phyloP scores from a whole-genome alignment of 2,888 invertebrate genomes.

The Trichopria drosophilae region DNA sequence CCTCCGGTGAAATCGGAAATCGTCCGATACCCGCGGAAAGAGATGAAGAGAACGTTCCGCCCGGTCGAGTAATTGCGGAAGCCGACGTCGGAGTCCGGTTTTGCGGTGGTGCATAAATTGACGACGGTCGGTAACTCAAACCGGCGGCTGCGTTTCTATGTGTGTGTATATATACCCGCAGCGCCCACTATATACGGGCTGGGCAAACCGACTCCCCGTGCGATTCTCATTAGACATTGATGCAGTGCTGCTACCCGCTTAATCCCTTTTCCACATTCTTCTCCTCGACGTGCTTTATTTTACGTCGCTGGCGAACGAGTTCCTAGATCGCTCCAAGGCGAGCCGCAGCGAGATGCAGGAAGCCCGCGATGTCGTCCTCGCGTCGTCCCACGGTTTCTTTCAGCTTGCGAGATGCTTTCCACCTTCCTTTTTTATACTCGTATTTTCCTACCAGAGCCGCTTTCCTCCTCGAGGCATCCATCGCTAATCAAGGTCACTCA shows the following conservation, averaged over 20 bases:
- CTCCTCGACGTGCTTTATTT: constrained; percentile 12
- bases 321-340: background rate
- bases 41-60: constrained; percentile 24
- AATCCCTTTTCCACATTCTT: constrained; percentile 18
- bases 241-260: constrained; percentile 16
- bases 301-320: constrained; percentile 8
- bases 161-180: background rate
- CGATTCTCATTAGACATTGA: constrained; percentile 36
- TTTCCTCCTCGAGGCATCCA: too few relatives aligned
- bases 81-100: constrained; percentile 24
- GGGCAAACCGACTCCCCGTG: constrained; percentile 27
- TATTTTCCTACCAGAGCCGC: too few relatives aligned
- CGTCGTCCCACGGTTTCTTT: too few relatives aligned
- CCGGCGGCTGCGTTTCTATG: background rate
- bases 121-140: constrained; percentile 26
- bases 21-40: constrained; percentile 19
- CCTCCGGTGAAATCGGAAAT: constrained; percentile 33
- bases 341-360: background rate
- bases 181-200: constrained; percentile 3
- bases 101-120: constrained; percentile 29
- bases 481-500: too few relatives aligned
- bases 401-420: too few relatives aligned
- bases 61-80: constrained; percentile 35
- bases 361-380: constrained; percentile 8
- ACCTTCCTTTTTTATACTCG: too few relatives aligned